Percentiles rank a stretch among this genome's conserved stretches.
These are phyloP conservation scores for Drosophila incognita DNA, from an alignment of 2,888 invertebrate genomes.

Conservation along the genomic window DNA sequence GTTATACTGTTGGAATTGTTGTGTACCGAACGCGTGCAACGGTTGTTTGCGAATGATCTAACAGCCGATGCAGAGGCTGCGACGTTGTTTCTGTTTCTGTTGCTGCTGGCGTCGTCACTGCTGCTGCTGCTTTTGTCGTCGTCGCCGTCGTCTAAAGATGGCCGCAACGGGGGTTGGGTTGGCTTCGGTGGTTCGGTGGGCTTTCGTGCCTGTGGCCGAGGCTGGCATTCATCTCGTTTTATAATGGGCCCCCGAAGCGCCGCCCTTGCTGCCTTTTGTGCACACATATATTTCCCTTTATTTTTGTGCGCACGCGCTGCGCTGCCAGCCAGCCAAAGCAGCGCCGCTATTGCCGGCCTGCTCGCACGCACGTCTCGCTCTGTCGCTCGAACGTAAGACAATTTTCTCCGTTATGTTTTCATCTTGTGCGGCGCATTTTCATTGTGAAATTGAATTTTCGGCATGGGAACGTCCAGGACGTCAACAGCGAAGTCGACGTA, in stretches of 20 bases:
- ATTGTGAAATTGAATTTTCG: conserved; percentile 84
- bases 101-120: conserved; percentile 20
- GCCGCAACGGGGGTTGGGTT: conserved; percentile 68
- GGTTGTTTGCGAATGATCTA: conserved; percentile 83
- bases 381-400: conserved; percentile 71
- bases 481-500: conserved; percentile 27
- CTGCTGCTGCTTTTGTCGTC: conserved; percentile 3
- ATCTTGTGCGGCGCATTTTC: conserved; percentile 67
- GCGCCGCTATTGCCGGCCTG: conserved; percentile 38
- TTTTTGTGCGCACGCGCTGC: conserved; percentile 73
- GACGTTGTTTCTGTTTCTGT: conserved; percentile 63
- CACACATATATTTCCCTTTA: conserved; percentile 69
- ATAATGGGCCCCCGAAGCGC: conserved; percentile 71
- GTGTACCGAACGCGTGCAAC: conserved; percentile 76
- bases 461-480: conserved; percentile 65
- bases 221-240: conserved; percentile 15
- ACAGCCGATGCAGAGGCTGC: conserved; percentile 62
- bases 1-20: conserved; percentile 24
- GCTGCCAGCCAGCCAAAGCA: conserved; percentile 74
- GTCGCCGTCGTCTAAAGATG: conserved; percentile 58
- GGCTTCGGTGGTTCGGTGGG: conserved; percentile 29
- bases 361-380: conserved; percentile 28
- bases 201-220: conserved; percentile 35
- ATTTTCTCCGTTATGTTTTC: conserved; percentile 81
- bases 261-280: conserved; percentile 61